phyloP scores from a whole-genome alignment of 2,797 vertebrate species.

The Rhinogobio ventralis region DNA sequence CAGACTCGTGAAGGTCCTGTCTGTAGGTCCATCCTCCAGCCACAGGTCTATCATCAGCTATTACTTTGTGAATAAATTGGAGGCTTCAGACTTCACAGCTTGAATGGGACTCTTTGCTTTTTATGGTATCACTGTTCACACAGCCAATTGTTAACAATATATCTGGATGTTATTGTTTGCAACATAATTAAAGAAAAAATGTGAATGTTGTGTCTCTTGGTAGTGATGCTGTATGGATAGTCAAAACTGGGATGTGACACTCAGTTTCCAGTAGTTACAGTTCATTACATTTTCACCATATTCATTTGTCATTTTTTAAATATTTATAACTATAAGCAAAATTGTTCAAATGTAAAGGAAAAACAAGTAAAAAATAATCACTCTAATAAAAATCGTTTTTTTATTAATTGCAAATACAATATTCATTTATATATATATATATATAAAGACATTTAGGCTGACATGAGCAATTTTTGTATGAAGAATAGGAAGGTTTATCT shows the following conservation, averaged over 20 bases:
- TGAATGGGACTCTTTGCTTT: constrained; percentile 73
- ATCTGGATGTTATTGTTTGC: constrained; percentile 88
- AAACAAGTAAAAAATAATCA: no score
- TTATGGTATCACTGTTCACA: constrained; percentile 81
- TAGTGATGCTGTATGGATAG: constrained; percentile 30
- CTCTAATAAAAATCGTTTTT: no score
- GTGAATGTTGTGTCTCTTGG: constrained; percentile 50
- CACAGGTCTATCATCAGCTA: constrained; percentile 68
- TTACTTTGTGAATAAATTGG: constrained; percentile 72
- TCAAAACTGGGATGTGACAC: neutral
- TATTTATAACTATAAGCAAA: no score
- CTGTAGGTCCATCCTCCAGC: constrained; percentile 66
- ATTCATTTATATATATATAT: no score
- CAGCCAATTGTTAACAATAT: constrained; percentile 85
- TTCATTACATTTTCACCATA: neutral
- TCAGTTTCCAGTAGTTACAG: neutral
- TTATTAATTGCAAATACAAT: no score
- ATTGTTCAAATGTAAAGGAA: no score
- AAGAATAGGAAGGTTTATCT: neutral
- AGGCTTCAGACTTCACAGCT: constrained; percentile 77
- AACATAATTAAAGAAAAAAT: constrained; percentile 81
- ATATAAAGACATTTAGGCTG: neutral
- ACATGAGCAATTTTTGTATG: neutral
- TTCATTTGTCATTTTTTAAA: no score
- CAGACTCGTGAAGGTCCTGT: constrained; percentile 59